Conservation (phyloP, 1,140 invertebrate species). For the Drosophila lini region DNA sequence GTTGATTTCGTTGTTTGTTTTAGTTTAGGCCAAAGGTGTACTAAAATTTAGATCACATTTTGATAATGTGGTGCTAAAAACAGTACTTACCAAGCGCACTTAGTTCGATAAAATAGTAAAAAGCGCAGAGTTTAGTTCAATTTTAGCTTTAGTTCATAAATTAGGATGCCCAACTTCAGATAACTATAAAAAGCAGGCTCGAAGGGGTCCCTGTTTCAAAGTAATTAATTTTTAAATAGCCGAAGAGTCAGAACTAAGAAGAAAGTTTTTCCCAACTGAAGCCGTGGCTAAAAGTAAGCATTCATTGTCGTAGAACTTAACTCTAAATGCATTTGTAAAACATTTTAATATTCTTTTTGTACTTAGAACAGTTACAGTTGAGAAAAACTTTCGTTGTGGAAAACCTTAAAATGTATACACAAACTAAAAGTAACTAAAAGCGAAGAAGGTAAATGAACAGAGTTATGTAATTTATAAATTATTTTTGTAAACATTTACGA, state of each 20-base stretch:
- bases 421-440: constrained; percentile 35
- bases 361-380: constrained; percentile 7
- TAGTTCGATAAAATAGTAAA: constrained; percentile 44
- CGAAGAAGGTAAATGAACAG: constrained; percentile 50
- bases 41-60: constrained; percentile 27
- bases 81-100: constrained; percentile 47
- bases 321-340: constrained; percentile 18
- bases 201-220: background rate
- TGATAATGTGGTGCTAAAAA: constrained; percentile 27
- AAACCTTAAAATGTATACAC: constrained; percentile 50
- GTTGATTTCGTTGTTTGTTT: constrained; percentile 46
- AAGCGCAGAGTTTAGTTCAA: constrained; percentile 45
- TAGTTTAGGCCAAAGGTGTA: constrained; percentile 61
- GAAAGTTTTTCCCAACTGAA: constrained; percentile 28
- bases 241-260: constrained; percentile 34
- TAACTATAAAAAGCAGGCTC: background rate
- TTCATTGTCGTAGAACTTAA: constrained; percentile 17
- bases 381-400: constrained; percentile 12
- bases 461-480: constrained; percentile 81
- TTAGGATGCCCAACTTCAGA: constrained; percentile 1
- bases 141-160: constrained; percentile 50
- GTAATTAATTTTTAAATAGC: constrained; percentile 37
- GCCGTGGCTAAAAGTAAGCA: constrained; percentile 1
- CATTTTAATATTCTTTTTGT: constrained; percentile 2
- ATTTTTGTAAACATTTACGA: constrained; percentile 80